Evolutionary conservation across 2,888 invertebrate genomes (phyloP).

Genomic region (Drosophila infuscata): DNA sequence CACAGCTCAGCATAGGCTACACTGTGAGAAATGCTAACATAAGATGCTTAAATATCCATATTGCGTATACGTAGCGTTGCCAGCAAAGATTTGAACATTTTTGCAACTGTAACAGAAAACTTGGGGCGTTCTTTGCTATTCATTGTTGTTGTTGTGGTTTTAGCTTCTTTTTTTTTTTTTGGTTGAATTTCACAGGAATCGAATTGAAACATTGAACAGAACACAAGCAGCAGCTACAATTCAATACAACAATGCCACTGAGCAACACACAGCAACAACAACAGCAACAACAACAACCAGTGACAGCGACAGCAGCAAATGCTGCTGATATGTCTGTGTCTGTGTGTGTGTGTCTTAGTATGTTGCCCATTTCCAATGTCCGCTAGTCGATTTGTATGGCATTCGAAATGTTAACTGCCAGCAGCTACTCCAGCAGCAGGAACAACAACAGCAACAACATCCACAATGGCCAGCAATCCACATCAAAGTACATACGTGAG

Average conservation of each 20-base stretch:
- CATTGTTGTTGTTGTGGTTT: slow-evolving; percentile 3
- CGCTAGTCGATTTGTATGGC: slow-evolving; percentile 80
- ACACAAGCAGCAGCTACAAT: slow-evolving; percentile 69
- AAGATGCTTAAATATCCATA: slow-evolving; percentile 23
- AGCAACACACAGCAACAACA: slow-evolving; percentile 35
- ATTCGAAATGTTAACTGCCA: slow-evolving; percentile 79
- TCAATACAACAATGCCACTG: slow-evolving; percentile 72
- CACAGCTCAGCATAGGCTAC: slow-evolving; percentile 17
- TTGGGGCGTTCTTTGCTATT: slow-evolving; percentile 1
- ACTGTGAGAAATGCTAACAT: slow-evolving; percentile 39
- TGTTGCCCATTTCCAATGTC: slow-evolving; percentile 70
- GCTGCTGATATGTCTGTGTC: slow-evolving; percentile 35
- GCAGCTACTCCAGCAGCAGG: slow-evolving; percentile 50
- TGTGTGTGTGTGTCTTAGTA: slow-evolving; percentile 27
- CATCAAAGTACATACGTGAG: slow-evolving; percentile 77
- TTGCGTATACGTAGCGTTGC: slow-evolving; percentile 43
- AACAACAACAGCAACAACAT: slow-evolving; percentile 44
- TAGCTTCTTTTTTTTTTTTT: slow-evolving; percentile 17
- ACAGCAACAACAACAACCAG: slow-evolving; percentile 33
- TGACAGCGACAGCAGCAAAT: slow-evolving; percentile 37
- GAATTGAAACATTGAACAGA: slow-evolving; percentile 79
- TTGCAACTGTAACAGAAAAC: slow-evolving; percentile 3
- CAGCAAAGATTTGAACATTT: background rate
- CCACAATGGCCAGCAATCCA: slow-evolving; percentile 73
- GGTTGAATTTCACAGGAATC: slow-evolving; percentile 64